Conservation (phyloP, 2,888 invertebrate species). For the Drosophila borborema region DNA sequence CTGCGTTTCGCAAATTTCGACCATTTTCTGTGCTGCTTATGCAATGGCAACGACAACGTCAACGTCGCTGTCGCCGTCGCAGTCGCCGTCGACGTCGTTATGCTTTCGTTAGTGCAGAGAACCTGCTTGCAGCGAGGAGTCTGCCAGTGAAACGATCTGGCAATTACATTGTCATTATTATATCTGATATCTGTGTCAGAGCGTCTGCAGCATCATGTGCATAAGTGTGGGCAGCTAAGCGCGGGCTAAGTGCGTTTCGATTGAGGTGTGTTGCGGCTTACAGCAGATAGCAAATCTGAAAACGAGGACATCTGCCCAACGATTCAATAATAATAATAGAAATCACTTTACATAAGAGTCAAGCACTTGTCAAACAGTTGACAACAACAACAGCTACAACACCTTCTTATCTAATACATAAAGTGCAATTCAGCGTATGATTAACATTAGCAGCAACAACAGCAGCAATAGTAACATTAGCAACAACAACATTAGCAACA, state of each 20-base stretch:
- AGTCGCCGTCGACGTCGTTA: slow-evolving; percentile 51
- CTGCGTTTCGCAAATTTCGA: slow-evolving; percentile 79
- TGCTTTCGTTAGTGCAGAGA: slow-evolving; percentile 57
- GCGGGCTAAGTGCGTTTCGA: slow-evolving; percentile 43
- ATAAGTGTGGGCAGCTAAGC: slow-evolving; percentile 33
- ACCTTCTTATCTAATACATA: slow-evolving; percentile 70
- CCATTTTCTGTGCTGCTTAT: slow-evolving; percentile 70
- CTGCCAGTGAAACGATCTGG: slow-evolving; percentile 26
- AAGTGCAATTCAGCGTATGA: slow-evolving; percentile 79
- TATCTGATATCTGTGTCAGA: slow-evolving; percentile 58
- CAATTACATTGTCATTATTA: slow-evolving; percentile 32
- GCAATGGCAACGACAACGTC: slow-evolving; percentile 59
- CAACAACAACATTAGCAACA: slow-evolving; percentile 8
- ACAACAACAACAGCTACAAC: slow-evolving; percentile 33
- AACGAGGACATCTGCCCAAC: slow-evolving; percentile 28
- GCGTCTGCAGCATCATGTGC: slow-evolving; percentile 23
- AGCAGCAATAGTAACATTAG: slow-evolving; percentile 23
- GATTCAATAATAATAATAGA: slow-evolving; percentile 12
- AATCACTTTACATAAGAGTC: slow-evolving; percentile 59
- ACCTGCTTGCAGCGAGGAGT: slow-evolving; percentile 43
- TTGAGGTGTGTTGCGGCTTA: slow-evolving; percentile 41
- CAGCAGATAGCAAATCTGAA: not conserved
- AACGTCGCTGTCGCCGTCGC: slow-evolving; percentile 5
- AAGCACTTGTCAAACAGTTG: slow-evolving; percentile 58
- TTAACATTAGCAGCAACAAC: slow-evolving; percentile 64